phyloP scores from a whole-genome alignment of 2,888 invertebrate species.

The Macrosoma leucophasiata region DNA sequence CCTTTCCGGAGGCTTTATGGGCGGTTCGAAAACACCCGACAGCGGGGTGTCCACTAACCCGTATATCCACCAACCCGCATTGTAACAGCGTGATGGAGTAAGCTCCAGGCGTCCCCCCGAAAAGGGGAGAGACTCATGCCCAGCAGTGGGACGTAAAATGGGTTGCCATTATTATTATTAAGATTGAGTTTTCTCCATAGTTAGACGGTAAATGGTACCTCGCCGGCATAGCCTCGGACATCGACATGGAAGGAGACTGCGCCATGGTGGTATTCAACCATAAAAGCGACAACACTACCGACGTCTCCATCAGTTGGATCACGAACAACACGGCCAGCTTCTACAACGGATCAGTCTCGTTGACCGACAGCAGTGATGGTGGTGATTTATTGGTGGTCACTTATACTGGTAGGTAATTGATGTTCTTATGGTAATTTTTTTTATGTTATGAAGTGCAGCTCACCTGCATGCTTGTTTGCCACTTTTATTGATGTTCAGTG shows the following conservation, averaged over 20 bases:
- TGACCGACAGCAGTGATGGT: conserved; percentile 47
- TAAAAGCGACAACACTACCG: conserved; percentile 50
- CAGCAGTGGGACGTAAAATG: too few relatives aligned
- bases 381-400: conserved; percentile 55
- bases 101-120: too few relatives aligned
- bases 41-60: too few relatives aligned
- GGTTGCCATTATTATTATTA: background rate
- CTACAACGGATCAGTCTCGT: conserved; percentile 57
- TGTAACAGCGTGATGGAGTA: too few relatives aligned
- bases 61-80: too few relatives aligned
- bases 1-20: too few relatives aligned
- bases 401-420: conserved; percentile 46
- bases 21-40: too few relatives aligned
- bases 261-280: conserved; percentile 60
- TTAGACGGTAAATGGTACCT: conserved; percentile 63
- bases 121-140: too few relatives aligned
- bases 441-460: too few relatives aligned
- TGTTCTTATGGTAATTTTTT: too few relatives aligned
- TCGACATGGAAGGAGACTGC: conserved; percentile 50
- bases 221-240: conserved; percentile 49
- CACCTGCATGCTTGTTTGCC: too few relatives aligned
- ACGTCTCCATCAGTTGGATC: conserved; percentile 59
- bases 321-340: conserved; percentile 52
- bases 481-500: too few relatives aligned
- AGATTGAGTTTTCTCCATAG: conserved; percentile 27